These are phyloP conservation scores for Elachura formosa DNA, from an alignment of 2,113 vertebrate genomes.

Conservation along the genomic window DNA sequence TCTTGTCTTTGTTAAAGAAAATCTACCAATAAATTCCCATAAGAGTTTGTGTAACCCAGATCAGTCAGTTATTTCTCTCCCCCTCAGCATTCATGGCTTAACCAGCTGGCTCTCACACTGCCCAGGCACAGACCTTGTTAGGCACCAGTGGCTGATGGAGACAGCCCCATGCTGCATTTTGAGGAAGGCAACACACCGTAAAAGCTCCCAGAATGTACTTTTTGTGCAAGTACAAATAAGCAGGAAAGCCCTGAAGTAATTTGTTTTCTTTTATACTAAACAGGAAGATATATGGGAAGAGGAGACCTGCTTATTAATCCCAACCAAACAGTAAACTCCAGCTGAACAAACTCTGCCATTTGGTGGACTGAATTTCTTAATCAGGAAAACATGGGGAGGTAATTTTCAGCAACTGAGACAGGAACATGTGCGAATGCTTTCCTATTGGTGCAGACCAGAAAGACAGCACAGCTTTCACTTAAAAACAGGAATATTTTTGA, in stretches of 20 bases:
- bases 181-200: not conserved
- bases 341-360: slow-evolving; percentile 66
- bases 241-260: slow-evolving; percentile 6
- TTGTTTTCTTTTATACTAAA: slow-evolving; percentile 49
- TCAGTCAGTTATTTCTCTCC: slow-evolving; percentile 48
- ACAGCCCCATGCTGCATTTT: not conserved
- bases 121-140: not conserved
- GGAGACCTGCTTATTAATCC: slow-evolving; percentile 42
- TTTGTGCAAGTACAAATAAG: slow-evolving; percentile 37
- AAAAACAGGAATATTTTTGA: not conserved
- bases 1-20: slow-evolving; percentile 41
- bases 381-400: slow-evolving; percentile 55
- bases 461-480: slow-evolving; percentile 13
- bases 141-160: not conserved
- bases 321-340: slow-evolving; percentile 49
- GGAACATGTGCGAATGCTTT: slow-evolving; percentile 36
- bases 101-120: not conserved
- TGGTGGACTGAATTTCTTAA: slow-evolving; percentile 55
- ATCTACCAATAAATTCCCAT: slow-evolving; percentile 43
- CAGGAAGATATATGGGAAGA: slow-evolving; percentile 49
- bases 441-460: slow-evolving; percentile 5
- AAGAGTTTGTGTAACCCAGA: slow-evolving; percentile 45
- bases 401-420: not conserved
- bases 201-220: slow-evolving; percentile 6
- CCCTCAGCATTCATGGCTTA: not conserved